Evolutionary conservation across 2,888 invertebrate species (phyloP).

Genomic region (Seira sanloemensis): DNA sequence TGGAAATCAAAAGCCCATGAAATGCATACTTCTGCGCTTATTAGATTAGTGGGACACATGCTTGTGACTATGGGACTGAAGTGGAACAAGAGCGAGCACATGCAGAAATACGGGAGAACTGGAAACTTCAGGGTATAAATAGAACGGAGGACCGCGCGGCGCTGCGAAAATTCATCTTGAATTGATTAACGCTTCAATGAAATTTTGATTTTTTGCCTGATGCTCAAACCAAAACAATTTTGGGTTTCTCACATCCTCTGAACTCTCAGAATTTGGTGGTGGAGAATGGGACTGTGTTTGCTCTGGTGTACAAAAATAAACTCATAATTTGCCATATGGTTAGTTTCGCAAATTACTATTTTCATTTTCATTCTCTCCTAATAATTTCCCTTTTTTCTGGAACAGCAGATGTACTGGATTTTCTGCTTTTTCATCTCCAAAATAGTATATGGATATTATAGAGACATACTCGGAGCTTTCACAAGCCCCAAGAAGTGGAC

Average conservation of each 20-base stretch:
- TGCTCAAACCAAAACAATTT: background rate
- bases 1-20: conserved; percentile 34
- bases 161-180: background rate
- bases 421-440: background rate
- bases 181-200: background rate
- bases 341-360: conserved; percentile 31
- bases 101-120: background rate
- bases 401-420: conserved; percentile 23
- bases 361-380: conserved; percentile 20
- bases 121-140: too few species aligned
- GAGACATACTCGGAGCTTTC: too few species aligned
- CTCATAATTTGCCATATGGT: conserved; percentile 34
- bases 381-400: background rate
- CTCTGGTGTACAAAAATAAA: background rate
- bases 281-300: conserved; percentile 6
- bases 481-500: too few species aligned
- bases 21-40: conserved; percentile 28
- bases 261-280: background rate
- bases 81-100: background rate
- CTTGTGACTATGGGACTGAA: background rate
- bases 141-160: background rate
- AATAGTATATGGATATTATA: too few species aligned
- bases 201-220: background rate
- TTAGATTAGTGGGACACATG: conserved; percentile 26
- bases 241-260: too few species aligned